Conservation (phyloP, 35 echinoderm and acorn worm genomes). For the Heliocidaris tuberculata region DNA sequence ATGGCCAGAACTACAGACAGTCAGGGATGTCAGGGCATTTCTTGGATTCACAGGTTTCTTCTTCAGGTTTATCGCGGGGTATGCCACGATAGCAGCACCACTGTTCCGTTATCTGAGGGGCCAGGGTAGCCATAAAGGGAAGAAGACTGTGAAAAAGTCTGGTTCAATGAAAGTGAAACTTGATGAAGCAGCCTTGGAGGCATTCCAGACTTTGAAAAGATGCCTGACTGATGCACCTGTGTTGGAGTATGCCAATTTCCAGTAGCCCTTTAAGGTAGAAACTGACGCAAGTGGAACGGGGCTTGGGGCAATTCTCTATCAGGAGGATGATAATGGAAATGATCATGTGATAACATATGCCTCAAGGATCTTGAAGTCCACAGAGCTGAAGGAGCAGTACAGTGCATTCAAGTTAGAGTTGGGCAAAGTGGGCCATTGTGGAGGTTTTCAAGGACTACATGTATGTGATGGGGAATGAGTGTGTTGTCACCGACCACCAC, state of each 20-base stretch:
- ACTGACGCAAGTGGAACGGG: constrained; percentile 55
- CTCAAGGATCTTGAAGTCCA: constrained; percentile 6
- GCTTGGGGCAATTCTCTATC: constrained; percentile 50
- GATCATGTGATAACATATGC: neutral
- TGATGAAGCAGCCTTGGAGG: neutral
- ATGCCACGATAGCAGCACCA: constrained; percentile 31
- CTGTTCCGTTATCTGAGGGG: neutral
- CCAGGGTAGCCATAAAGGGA: neutral
- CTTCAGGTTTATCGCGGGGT: constrained; percentile 26
- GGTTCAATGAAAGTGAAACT: neutral
- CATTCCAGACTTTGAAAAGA: constrained; percentile 34
- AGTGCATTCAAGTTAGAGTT: constrained; percentile 64
- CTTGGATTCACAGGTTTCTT: constrained; percentile 39
- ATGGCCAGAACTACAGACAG: constrained; percentile 11
- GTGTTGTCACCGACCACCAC: constrained; percentile 58
- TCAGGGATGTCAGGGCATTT: neutral
- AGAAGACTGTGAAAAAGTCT: no score
- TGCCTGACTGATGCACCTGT: constrained; percentile 43
- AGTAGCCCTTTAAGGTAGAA: constrained; percentile 43
- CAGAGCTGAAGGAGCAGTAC: constrained; percentile 56
- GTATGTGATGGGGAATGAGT: neutral
- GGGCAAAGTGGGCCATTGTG: constrained; percentile 58
- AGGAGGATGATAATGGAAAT: constrained; percentile 40
- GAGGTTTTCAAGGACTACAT: constrained; percentile 63
- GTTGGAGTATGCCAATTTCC: constrained; percentile 59